These are phyloP conservation scores for Staurois parvus DNA, from an alignment of 2,797 vertebrate species.

Conservation along the genomic window DNA sequence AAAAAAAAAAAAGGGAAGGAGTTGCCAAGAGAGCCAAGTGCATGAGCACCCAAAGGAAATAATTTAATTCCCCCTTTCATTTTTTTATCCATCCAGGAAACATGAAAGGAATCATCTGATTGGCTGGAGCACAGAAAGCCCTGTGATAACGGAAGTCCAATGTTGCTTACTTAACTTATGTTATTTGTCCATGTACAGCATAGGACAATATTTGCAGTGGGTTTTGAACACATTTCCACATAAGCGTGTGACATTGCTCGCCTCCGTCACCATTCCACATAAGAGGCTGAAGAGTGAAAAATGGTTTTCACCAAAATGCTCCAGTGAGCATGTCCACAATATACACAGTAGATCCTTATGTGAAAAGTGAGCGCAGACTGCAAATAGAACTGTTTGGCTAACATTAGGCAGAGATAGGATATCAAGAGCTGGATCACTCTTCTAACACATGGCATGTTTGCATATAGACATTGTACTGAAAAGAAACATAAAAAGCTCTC, in stretches of 20 bases:
- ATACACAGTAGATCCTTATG: not conserved
- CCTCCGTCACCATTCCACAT: not conserved
- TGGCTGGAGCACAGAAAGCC: too few species aligned
- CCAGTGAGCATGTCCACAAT: slow-evolving; percentile 34
- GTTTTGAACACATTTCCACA: not conserved
- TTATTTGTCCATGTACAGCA: not conserved
- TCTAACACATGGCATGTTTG: not conserved
- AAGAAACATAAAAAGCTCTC: not conserved
- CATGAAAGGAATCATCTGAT: too few species aligned
- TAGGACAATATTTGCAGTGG: slow-evolving; percentile 12
- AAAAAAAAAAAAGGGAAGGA: too few species aligned
- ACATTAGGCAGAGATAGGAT: not conserved
- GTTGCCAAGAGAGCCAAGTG: too few species aligned
- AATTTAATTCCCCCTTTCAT: too few species aligned
- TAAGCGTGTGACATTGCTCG: not conserved
- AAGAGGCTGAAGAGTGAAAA: not conserved
- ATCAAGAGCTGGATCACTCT: not conserved
- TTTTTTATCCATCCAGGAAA: too few species aligned
- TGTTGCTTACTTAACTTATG: not conserved
- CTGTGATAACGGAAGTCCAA: too few species aligned
- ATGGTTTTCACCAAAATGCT: not conserved
- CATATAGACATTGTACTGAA: not conserved
- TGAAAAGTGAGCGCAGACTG: not conserved
- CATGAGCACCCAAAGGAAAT: too few species aligned
- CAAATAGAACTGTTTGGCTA: slow-evolving; percentile 25